Evolutionary conservation across 2,888 invertebrate species (phyloP).

Genomic region (Coelinius sp.): DNA sequence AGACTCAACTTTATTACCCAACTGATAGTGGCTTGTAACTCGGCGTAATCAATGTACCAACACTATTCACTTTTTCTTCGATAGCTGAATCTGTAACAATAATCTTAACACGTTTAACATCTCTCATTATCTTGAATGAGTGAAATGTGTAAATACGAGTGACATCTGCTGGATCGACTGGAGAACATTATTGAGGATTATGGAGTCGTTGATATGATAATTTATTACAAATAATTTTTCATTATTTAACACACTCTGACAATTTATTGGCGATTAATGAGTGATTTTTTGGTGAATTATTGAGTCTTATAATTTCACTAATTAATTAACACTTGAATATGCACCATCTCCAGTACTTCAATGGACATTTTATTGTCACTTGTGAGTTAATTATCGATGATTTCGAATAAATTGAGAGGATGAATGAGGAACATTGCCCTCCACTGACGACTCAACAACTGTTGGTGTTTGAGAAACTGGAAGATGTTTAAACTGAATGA

Average conservation of each 20-base stretch:
- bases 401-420: neutral
- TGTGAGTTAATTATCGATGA: neutral
- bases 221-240: neutral
- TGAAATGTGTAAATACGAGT: neutral
- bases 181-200: too few species aligned
- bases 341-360: neutral
- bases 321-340: neutral
- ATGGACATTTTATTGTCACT: neutral
- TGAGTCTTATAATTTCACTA: neutral
- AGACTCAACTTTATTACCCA: conserved; percentile 59
- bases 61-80: neutral
- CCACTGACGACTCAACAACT: conserved; percentile 62
- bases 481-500: conserved; percentile 37
- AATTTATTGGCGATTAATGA: neutral
- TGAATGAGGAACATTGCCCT: conserved; percentile 55
- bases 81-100: conserved; percentile 5
- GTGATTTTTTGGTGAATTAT: neutral
- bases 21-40: conserved; percentile 58
- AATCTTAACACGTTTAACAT: neutral
- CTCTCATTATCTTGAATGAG: neutral
- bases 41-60: conserved; percentile 43
- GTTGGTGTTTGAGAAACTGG: conserved; percentile 42
- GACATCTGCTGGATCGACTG: neutral
- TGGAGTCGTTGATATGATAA: neutral
- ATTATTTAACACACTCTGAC: neutral